Percentiles rank a stretch among this genome's conserved stretches.
Evolutionary conservation across 2,113 vertebrate genomes (phyloP).

Genomic region (Chaetodon trifascialis): DNA sequence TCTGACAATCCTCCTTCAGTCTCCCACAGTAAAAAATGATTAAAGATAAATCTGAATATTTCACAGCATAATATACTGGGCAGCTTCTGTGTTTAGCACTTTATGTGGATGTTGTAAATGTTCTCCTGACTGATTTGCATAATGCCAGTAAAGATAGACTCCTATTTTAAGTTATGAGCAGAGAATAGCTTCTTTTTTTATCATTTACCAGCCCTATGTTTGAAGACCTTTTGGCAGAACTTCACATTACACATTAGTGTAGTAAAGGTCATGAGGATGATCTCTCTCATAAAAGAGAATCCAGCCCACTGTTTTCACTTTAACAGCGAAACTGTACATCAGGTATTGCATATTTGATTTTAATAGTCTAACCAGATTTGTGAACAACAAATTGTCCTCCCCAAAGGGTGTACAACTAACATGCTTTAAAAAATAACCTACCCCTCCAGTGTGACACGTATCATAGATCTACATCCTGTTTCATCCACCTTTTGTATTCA

Average conservation of each 20-base stretch:
- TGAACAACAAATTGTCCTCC: background rate
- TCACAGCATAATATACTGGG: background rate
- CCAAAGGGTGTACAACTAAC: background rate
- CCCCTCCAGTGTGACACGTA: background rate
- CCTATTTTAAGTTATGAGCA: conserved; percentile 13
- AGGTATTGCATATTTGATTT: background rate
- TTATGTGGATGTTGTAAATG: background rate
- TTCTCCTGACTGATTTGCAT: background rate
- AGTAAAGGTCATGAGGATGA: background rate
- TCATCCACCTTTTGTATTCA: conserved; percentile 14
- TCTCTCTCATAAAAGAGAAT: background rate
- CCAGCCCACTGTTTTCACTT: background rate
- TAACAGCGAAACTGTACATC: background rate
- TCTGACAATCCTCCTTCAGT: background rate
- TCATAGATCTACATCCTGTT: background rate
- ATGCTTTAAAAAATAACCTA: background rate
- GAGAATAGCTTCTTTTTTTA: background rate
- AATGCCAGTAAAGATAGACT: background rate
- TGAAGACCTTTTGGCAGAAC: background rate
- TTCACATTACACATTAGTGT: background rate
- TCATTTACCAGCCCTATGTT: background rate
- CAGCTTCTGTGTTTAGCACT: background rate
- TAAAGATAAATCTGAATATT: background rate
- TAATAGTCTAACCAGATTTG: background rate
- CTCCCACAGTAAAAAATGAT: background rate